Conservation (phyloP, 2,113 vertebrate genomes). For the Paraplagusia blochii region DNA sequence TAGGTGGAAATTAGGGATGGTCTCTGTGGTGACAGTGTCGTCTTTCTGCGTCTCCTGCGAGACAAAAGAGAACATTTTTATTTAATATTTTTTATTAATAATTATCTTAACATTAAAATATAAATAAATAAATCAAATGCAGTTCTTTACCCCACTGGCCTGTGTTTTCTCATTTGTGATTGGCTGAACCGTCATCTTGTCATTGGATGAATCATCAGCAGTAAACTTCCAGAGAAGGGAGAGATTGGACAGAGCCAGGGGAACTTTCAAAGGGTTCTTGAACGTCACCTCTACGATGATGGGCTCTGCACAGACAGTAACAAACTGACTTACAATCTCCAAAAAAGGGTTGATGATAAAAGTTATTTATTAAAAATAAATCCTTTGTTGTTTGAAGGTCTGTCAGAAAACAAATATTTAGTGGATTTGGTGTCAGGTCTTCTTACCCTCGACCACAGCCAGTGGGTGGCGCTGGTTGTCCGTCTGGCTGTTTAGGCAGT, state of each 20-base stretch:
- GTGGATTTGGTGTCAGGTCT: no score
- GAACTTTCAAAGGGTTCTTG: slow-evolving; percentile 92
- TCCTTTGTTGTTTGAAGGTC: no score
- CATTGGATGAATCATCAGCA: slow-evolving; percentile 69
- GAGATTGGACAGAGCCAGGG: slow-evolving; percentile 85
- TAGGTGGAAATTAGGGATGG: slow-evolving; percentile 88
- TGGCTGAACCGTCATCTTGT: slow-evolving; percentile 70
- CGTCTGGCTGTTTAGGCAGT: slow-evolving; percentile 89
- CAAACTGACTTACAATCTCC: no score
- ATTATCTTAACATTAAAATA: neutral
- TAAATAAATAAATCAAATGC: neutral
- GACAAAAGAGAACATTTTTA: neutral
- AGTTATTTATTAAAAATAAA: no score
- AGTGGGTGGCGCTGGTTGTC: slow-evolving; percentile 90
- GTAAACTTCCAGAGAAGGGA: slow-evolving; percentile 93
- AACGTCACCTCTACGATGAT: slow-evolving; percentile 93
- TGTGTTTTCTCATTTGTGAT: slow-evolving; percentile 77
- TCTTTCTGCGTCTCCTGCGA: slow-evolving; percentile 71
- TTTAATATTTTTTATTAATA: neutral
- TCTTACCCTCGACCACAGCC: slow-evolving; percentile 88
- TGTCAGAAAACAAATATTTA: no score
- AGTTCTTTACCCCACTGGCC: slow-evolving; percentile 43
- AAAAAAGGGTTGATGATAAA: no score
- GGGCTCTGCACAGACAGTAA: slow-evolving; percentile 77
- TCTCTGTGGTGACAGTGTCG: slow-evolving; percentile 84